Evolutionary conservation across 2,888 invertebrate genomes (phyloP).

Genomic region (Apamea crenata): DNA sequence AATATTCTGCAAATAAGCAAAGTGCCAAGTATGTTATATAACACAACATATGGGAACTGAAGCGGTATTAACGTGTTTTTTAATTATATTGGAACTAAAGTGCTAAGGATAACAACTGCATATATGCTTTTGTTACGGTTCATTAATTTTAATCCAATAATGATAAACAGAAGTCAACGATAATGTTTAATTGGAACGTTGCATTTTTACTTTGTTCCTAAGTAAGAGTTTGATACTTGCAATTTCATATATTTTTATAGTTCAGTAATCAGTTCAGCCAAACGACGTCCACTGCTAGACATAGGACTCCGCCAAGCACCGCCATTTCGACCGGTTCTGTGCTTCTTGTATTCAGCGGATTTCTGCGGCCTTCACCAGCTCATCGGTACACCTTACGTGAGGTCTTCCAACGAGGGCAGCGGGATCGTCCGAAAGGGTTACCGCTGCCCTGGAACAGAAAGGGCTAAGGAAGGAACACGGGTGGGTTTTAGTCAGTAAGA

Average conservation of each 20-base stretch:
- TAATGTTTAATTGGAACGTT: not conserved
- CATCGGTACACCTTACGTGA: no score
- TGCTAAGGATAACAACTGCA: not conserved
- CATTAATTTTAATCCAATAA: not conserved
- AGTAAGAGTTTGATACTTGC: not conserved
- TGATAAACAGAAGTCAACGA: not conserved
- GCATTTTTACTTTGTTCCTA: not conserved
- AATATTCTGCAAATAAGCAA: not conserved
- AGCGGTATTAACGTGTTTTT: not conserved
- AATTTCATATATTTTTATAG: not conserved
- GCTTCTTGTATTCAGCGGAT: no score
- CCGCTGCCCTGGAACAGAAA: no score
- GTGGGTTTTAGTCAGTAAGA: no score
- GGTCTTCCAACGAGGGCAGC: no score
- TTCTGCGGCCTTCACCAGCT: no score
- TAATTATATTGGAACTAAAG: not conserved
- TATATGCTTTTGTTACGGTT: not conserved
- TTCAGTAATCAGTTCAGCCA: not conserved
- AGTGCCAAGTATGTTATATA: not conserved
- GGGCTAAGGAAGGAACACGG: no score
- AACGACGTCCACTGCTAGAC: not conserved
- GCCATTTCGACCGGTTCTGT: no score
- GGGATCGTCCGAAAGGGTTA: no score
- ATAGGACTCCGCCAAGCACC: no score
- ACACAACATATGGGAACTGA: not conserved